phyloP scores from a whole-genome alignment of 2,797 vertebrate genomes.

The Pachyuromys duprasi region DNA sequence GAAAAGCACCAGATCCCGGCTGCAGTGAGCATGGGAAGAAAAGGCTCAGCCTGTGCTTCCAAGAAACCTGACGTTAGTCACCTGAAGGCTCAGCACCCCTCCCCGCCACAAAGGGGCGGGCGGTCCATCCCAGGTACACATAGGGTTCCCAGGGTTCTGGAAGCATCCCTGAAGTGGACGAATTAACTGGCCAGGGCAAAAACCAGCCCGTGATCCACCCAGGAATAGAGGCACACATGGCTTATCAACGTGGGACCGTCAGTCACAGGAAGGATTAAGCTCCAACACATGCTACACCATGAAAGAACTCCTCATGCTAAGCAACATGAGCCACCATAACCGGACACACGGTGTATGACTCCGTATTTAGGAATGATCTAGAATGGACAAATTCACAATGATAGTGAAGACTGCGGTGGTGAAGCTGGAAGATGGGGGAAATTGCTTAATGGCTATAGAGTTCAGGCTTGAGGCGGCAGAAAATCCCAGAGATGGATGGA shows the following conservation, averaged over 20 bases:
- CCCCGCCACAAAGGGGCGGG: neutral
- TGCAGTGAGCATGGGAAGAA: neutral
- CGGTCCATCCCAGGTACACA: neutral
- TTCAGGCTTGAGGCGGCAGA: neutral
- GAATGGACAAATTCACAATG: neutral
- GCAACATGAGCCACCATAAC: neutral
- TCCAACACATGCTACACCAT: accelerated
- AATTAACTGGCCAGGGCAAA: neutral
- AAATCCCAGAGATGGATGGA: neutral
- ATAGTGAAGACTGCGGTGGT: neutral
- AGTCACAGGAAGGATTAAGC: neutral
- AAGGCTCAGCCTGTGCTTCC: neutral
- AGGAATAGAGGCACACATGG: neutral
- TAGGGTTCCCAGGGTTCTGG: neutral
- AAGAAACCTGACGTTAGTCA: neutral
- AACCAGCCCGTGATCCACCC: neutral
- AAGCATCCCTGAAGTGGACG: neutral
- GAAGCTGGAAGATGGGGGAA: no score
- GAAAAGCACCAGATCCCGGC: neutral
- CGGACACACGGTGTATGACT: neutral
- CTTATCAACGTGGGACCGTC: neutral
- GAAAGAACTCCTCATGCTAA: neutral
- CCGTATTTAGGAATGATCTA: neutral
- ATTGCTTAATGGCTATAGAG: neutral
- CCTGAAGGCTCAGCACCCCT: neutral